These are phyloP conservation scores for Torymus texanus DNA, from an alignment of 2,888 invertebrate genomes.

Conservation along the genomic window DNA sequence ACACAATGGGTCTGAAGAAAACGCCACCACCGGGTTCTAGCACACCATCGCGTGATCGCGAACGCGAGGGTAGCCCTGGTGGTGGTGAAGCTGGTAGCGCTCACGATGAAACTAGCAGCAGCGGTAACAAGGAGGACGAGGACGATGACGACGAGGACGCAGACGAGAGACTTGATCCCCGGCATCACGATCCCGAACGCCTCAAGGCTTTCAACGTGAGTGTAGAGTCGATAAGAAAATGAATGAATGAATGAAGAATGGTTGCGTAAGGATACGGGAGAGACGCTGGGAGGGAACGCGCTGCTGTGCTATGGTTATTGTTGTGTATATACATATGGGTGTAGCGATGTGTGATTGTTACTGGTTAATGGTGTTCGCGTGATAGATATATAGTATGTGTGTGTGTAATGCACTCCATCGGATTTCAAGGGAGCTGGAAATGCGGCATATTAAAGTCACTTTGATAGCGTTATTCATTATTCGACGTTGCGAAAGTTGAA, in stretches of 20 bases:
- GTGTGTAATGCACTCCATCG: too few species aligned
- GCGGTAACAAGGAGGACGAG: conserved; percentile 90
- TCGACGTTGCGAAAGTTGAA: too few species aligned
- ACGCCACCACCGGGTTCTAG: conserved; percentile 66
- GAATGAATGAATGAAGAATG: too few species aligned
- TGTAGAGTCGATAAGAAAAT: conserved; percentile 53
- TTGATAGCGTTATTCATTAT: too few species aligned
- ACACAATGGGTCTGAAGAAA: conserved; percentile 85
- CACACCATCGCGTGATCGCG: conserved; percentile 75
- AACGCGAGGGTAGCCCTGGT: conserved; percentile 82
- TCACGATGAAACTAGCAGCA: conserved; percentile 92
- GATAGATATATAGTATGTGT: too few species aligned
- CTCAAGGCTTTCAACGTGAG: conserved; percentile 97
- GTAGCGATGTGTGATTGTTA: too few species aligned
- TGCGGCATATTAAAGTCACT: too few species aligned
- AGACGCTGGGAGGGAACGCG: neutral
- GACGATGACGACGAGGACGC: conserved; percentile 93
- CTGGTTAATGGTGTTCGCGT: too few species aligned
- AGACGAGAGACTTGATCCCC: conserved; percentile 92
- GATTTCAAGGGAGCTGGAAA: too few species aligned
- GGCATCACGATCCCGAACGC: conserved; percentile 93
- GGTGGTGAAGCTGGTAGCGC: conserved; percentile 80
- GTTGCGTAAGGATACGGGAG: conserved; percentile 5
- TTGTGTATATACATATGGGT: too few species aligned
- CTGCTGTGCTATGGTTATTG: too few species aligned